Evolutionary conservation across 2,888 invertebrate genomes (phyloP).

Genomic region (Chloroclystis v-ata): DNA sequence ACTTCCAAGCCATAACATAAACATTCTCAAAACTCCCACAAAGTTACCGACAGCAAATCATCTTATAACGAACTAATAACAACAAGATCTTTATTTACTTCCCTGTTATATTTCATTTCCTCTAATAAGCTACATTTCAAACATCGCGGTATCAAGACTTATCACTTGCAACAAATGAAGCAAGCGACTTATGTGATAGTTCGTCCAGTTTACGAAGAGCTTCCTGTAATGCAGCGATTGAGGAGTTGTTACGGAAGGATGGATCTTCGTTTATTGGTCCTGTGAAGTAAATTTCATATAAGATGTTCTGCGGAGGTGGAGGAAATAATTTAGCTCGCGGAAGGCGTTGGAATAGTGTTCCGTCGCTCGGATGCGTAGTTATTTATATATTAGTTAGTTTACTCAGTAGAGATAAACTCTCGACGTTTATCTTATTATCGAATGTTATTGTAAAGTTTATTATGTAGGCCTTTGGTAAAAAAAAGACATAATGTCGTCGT

Average conservation of each 20-base stretch:
- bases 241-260: constrained; percentile 6
- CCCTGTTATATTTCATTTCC: constrained; percentile 39
- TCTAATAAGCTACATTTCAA: constrained; percentile 52
- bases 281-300: constrained; percentile 56
- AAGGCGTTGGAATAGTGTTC: constrained; percentile 32
- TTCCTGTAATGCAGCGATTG: constrained; percentile 12
- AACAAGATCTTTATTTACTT: constrained; percentile 27
- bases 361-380: constrained; percentile 38
- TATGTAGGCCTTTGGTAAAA: too few species aligned
- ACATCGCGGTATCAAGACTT: constrained; percentile 53
- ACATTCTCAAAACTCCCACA: neutral
- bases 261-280: constrained; percentile 28
- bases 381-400: too few species aligned
- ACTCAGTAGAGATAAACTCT: too few species aligned
- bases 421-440: too few species aligned
- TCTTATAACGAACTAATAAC: constrained; percentile 10
- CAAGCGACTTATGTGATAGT: constrained; percentile 50
- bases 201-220: constrained; percentile 41
- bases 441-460: too few species aligned
- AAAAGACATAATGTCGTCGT: too few species aligned
- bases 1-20: neutral
- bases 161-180: constrained; percentile 57
- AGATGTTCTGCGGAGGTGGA: constrained; percentile 51
- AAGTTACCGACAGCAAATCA: constrained; percentile 6
- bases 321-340: constrained; percentile 62